Percentiles rank a stretch among this genome's conserved stretches.
Evolutionary conservation across 37 sponge, comb jelly and placozoan genomes (phyloP).

Genomic region (Chondrilla cf. caribensis): DNA sequence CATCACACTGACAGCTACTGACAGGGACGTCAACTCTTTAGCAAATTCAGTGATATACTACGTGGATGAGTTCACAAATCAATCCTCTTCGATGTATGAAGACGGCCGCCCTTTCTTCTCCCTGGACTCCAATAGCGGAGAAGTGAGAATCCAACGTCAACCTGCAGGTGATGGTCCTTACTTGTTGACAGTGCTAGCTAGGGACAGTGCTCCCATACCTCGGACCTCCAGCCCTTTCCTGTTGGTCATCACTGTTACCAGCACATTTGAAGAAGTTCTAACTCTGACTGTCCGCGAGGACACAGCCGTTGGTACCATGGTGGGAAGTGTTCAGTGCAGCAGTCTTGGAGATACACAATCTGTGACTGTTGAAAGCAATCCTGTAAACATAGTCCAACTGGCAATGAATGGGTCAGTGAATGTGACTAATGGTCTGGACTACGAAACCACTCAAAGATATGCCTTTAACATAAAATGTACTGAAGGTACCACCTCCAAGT

Average conservation of each 20-base stretch:
- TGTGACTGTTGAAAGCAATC: neutral
- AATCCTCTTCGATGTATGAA: neutral
- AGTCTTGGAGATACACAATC: neutral
- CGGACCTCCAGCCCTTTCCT: neutral
- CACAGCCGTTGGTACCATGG: neutral
- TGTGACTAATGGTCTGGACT: neutral
- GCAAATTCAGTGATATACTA: neutral
- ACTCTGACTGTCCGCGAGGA: neutral
- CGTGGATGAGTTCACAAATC: neutral
- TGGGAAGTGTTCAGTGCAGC: neutral
- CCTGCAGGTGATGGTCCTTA: neutral
- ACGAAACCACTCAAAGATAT: neutral
- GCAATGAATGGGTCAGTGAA: neutral
- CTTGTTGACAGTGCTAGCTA: neutral
- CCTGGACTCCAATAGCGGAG: neutral
- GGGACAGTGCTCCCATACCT: neutral
- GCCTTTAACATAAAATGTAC: neutral
- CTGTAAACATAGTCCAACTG: neutral
- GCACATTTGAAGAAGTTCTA: neutral
- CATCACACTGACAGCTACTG: neutral
- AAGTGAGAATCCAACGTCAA: neutral
- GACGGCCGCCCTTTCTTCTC: neutral
- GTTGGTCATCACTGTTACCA: neutral
- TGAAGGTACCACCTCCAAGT: neutral
- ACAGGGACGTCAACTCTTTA: constrained; percentile 1